Base-by-base conservation (phyloP, 37 sponge, comb jelly and placozoan species). In the Agelas oroides region DNA sequence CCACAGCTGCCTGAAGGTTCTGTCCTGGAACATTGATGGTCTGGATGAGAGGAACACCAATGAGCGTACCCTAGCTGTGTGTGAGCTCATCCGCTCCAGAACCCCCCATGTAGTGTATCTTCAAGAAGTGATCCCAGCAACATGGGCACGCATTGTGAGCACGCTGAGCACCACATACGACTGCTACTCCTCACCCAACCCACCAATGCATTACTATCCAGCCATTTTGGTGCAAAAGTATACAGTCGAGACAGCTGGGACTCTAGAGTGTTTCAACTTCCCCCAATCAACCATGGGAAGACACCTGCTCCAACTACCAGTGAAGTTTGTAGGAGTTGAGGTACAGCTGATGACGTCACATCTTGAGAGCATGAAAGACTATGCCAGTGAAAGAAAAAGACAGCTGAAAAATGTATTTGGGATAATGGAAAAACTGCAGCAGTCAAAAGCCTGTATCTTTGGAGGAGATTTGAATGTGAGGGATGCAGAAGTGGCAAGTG, bases 21-120 rank as follows among this genome's bases (percentile, higher is more conserved):
- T 94, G 21, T 75, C 91, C 25, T 94, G 95, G 95, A 94, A 94
- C 39, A 94, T 94, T n/a, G 95, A 94, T 41, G 95, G 95, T n/a
- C 67, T 94, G 71, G 91, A 94, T 75, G 61, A 41, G 21, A 73
- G 72, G 59, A 34, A 90, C 69, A 61, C 46, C 12, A 20, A 27
- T 0, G 86, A 75, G 19, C 56, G 95, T 16, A 70, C 91, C 27
- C 20, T 38, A 39, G 77, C 85, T 5, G 95, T 94, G 19, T 79
- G 88, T 35, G 16, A 75, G 40, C 2, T 74, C 53, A 84, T 94
- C 28, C 11, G 1, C 18, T 38, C 55, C 31, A 62, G 46, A 35
- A 54, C 39, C 20, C 95, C 95, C 2, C 84, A 94, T 57, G 65
- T 81, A 19, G 77, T 94, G 46, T 94, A 63, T 70, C 78, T 94